Evolutionary conservation across 23 tunicate species (phyloP), one percentile per base, ranked within the genome.

Genomic region (Trididemnum clinides): DNA sequence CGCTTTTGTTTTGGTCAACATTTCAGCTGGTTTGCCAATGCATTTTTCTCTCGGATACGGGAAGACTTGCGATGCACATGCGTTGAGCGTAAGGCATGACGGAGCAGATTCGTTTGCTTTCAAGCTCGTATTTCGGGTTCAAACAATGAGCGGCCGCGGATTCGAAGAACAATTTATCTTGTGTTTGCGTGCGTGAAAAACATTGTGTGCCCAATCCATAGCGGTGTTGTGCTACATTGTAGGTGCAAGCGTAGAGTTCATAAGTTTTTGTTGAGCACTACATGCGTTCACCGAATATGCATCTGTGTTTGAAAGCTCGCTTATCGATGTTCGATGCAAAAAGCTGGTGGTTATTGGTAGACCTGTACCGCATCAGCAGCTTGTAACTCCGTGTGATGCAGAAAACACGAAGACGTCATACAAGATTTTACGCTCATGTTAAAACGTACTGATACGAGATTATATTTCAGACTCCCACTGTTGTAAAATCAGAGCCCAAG

Each of bases 401-500:
- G n/a, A n/a, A n/a, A n/a, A n/a, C n/a, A n/a, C n/a, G n/a, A n/a
- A n/a, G n/a, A n/a, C n/a, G n/a, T n/a, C n/a, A n/a, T n/a, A n/a
- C n/a, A n/a, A n/a, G n/a, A n/a, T n/a, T n/a, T n/a, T n/a, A n/a
- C n/a, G n/a, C n/a, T n/a, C n/a, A n/a, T n/a, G n/a, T n/a, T n/a
- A n/a, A n/a, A n/a, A n/a, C n/a, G n/a, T n/a, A n/a, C n/a, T n/a
- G 12, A 19, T 64, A 25, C n/a, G 15, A 28, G 25, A 15, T 62
- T 62, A 12, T 62, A 33, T 71, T 85, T 30, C 77, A 86, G 90
- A 39, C 33, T 27, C 21, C 57, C 39, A 44, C 91, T 22, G 51
- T 51, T 33, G 54, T 28, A 34, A 87, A 87, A 80, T 6, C 79
- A 35, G 76, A 76, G 65, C 44, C 31, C 29, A 86, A 51, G 30